Evolutionary conservation across 2,113 vertebrate species (phyloP).

Genomic region (Variabilichromis moorii): DNA sequence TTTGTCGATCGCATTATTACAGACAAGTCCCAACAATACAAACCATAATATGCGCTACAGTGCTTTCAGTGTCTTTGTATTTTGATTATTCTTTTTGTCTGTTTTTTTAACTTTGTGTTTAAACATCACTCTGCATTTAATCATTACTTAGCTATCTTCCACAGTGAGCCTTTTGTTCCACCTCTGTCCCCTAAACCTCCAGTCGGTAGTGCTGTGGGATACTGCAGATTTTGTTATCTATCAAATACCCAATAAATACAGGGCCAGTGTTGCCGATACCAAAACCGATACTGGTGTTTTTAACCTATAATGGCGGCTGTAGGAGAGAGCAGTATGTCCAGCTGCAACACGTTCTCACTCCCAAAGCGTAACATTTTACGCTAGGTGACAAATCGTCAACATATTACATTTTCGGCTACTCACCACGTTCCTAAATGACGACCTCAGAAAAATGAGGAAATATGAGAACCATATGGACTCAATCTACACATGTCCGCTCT

Average conservation of each 20-base stretch:
- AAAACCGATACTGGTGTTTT: neutral
- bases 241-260: neutral
- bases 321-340: neutral
- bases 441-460: too few relatives aligned
- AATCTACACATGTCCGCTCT: too few relatives aligned
- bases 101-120: neutral
- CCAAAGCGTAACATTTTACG: too few relatives aligned
- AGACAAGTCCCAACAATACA: neutral
- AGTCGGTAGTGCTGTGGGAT: neutral
- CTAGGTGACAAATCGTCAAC: too few relatives aligned
- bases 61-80: neutral
- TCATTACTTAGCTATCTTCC: neutral
- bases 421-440: too few relatives aligned
- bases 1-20: neutral
- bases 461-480: too few relatives aligned
- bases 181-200: neutral
- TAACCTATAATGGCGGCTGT: neutral
- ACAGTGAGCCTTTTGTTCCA: neutral
- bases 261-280: neutral
- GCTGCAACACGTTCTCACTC: too few relatives aligned
- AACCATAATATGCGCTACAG: neutral
- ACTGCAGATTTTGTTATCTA: neutral
- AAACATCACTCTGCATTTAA: neutral
- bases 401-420: too few relatives aligned
- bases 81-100: neutral